Conservation (phyloP, 30 jellyfish, hydroid and myxozoan genomes). For the Catostylus mosaicus region DNA sequence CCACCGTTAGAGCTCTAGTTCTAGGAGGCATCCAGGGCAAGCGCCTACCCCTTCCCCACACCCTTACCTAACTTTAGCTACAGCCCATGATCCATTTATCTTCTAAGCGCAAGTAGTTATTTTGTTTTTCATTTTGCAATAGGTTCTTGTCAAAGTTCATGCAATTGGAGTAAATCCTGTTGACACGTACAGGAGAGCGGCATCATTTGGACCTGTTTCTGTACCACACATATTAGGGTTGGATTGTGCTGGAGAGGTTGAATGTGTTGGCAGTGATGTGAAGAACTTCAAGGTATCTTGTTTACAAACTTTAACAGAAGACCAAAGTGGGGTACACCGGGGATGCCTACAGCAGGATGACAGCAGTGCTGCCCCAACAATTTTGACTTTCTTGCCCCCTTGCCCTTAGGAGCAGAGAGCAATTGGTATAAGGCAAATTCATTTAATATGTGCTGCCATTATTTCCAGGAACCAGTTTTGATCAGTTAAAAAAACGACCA, state of each 20-base stretch:
- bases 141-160: slow-evolving; percentile 79
- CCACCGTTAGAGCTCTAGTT: too few species aligned
- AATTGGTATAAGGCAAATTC: too few species aligned
- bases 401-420: too few species aligned
- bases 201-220: slow-evolving; percentile 14
- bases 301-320: neutral
- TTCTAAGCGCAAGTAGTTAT: neutral
- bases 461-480: too few species aligned
- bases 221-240: slow-evolving; percentile 69
- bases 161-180: slow-evolving; percentile 90
- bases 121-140: neutral
- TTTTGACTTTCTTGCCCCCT: too few species aligned
- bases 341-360: too few species aligned
- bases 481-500: too few species aligned
- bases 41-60: neutral
- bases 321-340: too few species aligned
- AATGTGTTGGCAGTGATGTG: slow-evolving; percentile 73
- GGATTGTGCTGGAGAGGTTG: slow-evolving; percentile 87
- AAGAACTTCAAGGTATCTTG: slow-evolving; percentile 57
- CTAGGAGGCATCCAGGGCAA: neutral
- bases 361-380: too few species aligned
- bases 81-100: neutral
- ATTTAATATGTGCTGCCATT: too few species aligned
- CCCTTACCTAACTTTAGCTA: neutral
- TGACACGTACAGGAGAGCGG: slow-evolving; percentile 76